Conservation (phyloP, 1,140 invertebrate genomes). For the Ips nitidus region DNA sequence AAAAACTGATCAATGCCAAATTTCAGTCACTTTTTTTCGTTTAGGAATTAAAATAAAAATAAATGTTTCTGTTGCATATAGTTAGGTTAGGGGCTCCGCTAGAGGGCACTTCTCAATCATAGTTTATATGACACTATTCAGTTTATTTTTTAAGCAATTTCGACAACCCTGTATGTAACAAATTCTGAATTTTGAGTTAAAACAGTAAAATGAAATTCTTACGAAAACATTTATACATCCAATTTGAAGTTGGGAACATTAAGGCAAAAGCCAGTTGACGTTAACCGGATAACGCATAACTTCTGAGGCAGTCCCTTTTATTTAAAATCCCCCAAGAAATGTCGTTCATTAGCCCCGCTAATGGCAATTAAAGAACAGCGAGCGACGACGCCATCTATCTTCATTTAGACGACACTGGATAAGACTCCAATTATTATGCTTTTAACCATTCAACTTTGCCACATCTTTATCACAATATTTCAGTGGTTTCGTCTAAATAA, state of each 20-base stretch:
- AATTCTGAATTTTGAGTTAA: too few relatives aligned
- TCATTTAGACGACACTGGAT: constrained; percentile 28
- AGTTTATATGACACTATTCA: too few relatives aligned
- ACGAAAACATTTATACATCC: neutral
- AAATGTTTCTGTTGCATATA: too few relatives aligned
- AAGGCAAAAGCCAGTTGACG: neutral
- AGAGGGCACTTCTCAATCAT: too few relatives aligned
- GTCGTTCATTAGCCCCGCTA: constrained; percentile 20
- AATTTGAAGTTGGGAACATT: neutral
- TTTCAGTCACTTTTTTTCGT: too few relatives aligned
- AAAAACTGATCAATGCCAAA: too few relatives aligned
- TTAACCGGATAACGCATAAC: constrained; percentile 4
- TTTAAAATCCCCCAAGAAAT: constrained; percentile 25
- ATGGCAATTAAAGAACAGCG: constrained; percentile 26
- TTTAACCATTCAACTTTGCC: constrained; percentile 24
- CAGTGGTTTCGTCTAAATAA: constrained; percentile 12
- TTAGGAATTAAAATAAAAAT: too few relatives aligned
- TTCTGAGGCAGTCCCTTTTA: constrained; percentile 9
- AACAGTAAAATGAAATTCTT: too few relatives aligned
- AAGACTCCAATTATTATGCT: constrained; percentile 26
- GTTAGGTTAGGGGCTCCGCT: too few relatives aligned
- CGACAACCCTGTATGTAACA: too few relatives aligned
- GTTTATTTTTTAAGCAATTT: too few relatives aligned
- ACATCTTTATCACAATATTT: constrained; percentile 25
- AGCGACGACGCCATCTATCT: constrained; percentile 24